Percentiles rank a stretch among this genome's conserved stretches.
Conservation (phyloP, 2,888 invertebrate species). For the Piscicola geometra region DNA sequence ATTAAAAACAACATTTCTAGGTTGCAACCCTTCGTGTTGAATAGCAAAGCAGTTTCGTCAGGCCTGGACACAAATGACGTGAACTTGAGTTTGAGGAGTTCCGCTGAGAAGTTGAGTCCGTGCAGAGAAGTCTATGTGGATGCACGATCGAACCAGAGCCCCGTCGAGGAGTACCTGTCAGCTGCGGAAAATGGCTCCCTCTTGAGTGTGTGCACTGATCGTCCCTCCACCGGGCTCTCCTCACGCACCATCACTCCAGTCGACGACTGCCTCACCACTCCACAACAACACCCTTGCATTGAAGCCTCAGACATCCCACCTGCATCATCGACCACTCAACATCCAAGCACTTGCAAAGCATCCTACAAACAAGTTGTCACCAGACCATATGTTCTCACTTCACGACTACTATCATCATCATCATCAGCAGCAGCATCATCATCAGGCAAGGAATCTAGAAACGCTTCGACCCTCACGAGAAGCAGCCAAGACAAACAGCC, state of each 20-base stretch:
- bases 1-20: too few species aligned
- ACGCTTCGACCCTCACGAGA: neutral
- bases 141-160: constrained; percentile 18
- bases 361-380: neutral
- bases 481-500: neutral
- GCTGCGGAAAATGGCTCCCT: constrained; percentile 30
- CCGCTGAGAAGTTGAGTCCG: neutral
- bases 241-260: constrained; percentile 22
- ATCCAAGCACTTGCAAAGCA: neutral
- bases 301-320: neutral
- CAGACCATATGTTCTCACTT: constrained; percentile 18
- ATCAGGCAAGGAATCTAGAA: constrained; percentile 2
- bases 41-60: neutral
- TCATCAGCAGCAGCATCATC: neutral
- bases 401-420: constrained; percentile 8
- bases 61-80: neutral
- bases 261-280: constrained; percentile 1
- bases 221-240: constrained; percentile 11
- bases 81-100: neutral
- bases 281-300: neutral
- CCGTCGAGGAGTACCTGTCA: constrained; percentile 27
- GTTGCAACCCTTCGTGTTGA: neutral
- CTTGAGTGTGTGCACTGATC: constrained; percentile 13
- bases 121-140: constrained; percentile 17
- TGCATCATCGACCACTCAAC: neutral